A percentile compares a stretch with the other conserved stretches of the same genome.
phyloP scores from a whole-genome alignment of 2,888 invertebrate species.

The Rhodophaea formosa region DNA sequence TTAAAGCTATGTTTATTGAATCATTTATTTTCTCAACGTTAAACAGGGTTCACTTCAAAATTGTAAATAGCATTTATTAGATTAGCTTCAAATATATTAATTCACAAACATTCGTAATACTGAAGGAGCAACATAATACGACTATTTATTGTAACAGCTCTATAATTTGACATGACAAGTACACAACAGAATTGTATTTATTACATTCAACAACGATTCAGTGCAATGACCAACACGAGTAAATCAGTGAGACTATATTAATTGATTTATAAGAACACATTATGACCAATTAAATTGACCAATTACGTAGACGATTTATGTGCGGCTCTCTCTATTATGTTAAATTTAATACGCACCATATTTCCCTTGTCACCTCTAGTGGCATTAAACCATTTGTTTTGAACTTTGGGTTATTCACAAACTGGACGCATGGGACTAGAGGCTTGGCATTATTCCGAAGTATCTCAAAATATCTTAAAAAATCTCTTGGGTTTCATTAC shows the following conservation, averaged over 20 bases:
- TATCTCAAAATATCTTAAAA: no score
- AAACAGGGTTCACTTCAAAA: not conserved
- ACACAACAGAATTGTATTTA: conserved; percentile 35
- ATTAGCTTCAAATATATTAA: not conserved
- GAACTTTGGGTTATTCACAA: not conserved
- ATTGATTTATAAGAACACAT: conserved; percentile 68
- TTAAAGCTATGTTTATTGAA: no score
- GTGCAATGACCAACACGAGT: conserved; percentile 42
- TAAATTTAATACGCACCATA: conserved; percentile 38
- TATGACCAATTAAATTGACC: conserved; percentile 64
- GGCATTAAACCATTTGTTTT: conserved; percentile 40
- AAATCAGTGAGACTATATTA: conserved; percentile 55
- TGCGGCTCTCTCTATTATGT: conserved; percentile 43
- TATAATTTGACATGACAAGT: conserved; percentile 32
- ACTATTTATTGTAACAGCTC: conserved; percentile 29
- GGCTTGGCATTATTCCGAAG: no score
- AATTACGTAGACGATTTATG: conserved; percentile 50
- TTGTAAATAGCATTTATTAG: not conserved
- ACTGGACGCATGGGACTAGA: no score
- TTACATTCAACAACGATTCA: conserved; percentile 38
- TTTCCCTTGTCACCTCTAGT: conserved; percentile 44
- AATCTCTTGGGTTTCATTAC: no score
- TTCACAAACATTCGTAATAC: not conserved
- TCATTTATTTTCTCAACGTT: no score
- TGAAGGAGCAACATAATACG: conserved; percentile 7